Base-by-base conservation (phyloP, 1,140 invertebrate genomes). In the Drosophila quadrilineata region DNA sequence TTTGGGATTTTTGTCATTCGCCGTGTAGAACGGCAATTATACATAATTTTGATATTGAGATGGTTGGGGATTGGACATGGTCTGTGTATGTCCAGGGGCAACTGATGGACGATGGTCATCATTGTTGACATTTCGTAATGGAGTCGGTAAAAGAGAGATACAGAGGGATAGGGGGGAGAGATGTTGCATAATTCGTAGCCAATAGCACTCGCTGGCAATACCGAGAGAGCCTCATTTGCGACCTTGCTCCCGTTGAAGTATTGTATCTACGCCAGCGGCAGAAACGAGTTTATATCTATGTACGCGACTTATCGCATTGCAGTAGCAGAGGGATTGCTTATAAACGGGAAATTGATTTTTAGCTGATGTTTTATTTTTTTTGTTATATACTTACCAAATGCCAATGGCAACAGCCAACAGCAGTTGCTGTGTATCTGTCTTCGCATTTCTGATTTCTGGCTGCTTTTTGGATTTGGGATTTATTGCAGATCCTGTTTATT, bases 321-420 rank as follows among this genome's bases (percentile, higher is more conserved):
- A 17, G 21, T 24, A 24, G 24, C 6, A 6, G 24, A 3, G 24
- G 40, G n/a, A 43, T 43, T 21, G 19, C 31, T 29, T 60, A 56
- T 59, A 58, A 75, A 73, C 46, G 54, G 52, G 33, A 69, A 82
- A 82, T 65, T 72, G 52, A 33, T 66, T 59, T 24, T 35, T n/a
- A n/a, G n/a, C n/a, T n/a, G n/a, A n/a, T n/a, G n/a, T n/a, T n/a
- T n/a, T n/a, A 14, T 48, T 31, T 40, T 9, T 26, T 65, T 59
- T 63, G 65, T 49, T 71, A 48, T 75, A 60, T 72, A 84, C 77
- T 84, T 84, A 84, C 77, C 77, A 84, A 77, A 84, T 77, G 77
- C 77, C 77, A 84, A 71, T 71, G 73, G 62, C 74, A 84, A 50
- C 26, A 85, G 22, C 79, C 79, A 85, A 14, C 48, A 40, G 36